phyloP scores from a whole-genome alignment of 2,888 invertebrate species.

The Caenorhabditis angaria region DNA sequence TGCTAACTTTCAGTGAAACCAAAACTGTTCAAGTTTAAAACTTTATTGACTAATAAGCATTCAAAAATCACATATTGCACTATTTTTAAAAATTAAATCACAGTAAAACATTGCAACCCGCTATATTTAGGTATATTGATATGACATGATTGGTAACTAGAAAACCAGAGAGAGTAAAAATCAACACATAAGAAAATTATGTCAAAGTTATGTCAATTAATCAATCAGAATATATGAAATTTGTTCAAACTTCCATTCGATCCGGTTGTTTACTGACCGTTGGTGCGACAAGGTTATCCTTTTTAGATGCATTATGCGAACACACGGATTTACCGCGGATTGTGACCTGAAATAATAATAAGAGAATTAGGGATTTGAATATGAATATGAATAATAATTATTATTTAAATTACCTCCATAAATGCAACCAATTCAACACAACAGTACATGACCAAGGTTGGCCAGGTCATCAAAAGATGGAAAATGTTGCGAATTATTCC shows the following conservation, averaged over 20 bases:
- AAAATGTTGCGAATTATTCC: conserved; percentile 63
- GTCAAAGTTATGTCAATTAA: no score
- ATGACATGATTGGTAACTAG: not conserved
- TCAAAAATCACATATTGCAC: not conserved
- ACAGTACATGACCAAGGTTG: conserved; percentile 64
- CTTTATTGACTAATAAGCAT: not conserved
- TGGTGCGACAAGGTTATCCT: conserved; percentile 63
- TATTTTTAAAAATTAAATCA: not conserved
- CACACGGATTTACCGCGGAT: conserved; percentile 66
- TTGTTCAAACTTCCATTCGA: conserved; percentile 54
- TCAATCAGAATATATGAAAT: not conserved
- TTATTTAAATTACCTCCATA: conserved; percentile 48
- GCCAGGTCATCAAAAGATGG: conserved; percentile 63
- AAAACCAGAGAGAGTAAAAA: not conserved
- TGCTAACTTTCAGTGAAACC: no score
- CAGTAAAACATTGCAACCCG: not conserved
- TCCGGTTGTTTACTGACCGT: conserved; percentile 49
- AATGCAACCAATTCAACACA: conserved; percentile 63
- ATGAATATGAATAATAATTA: conserved; percentile 9
- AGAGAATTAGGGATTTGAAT: conserved; percentile 12
- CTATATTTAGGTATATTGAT: not conserved
- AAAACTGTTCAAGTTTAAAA: no score
- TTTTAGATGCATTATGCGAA: conserved; percentile 66
- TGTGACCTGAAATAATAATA: conserved; percentile 49
- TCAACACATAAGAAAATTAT: not conserved